Evolutionary conservation across 2,797 vertebrate genomes (phyloP).

Genomic region (Cirrhinus molitorella): DNA sequence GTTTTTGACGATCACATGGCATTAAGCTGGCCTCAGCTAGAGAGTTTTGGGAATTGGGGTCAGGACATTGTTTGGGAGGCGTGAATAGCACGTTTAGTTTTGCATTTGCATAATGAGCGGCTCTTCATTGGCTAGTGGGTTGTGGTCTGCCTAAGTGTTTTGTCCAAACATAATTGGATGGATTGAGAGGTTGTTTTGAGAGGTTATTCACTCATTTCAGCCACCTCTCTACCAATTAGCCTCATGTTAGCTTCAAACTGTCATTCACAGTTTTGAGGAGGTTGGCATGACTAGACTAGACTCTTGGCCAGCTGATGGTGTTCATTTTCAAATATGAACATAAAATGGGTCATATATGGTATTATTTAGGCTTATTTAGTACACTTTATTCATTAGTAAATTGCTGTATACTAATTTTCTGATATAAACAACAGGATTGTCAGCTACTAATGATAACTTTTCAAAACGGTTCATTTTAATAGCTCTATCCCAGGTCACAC

Average conservation of each 20-base stretch:
- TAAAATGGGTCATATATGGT: neutral
- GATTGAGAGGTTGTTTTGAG: conserved; percentile 33
- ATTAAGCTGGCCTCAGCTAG: neutral
- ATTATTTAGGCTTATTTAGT: neutral
- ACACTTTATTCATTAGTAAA: neutral
- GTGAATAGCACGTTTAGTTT: conserved; percentile 38
- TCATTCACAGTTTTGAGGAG: neutral
- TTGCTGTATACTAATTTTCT: neutral
- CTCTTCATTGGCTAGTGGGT: conserved; percentile 17
- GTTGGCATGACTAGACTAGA: neutral
- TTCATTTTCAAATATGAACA: neutral
- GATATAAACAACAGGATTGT: neutral
- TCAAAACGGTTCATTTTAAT: neutral
- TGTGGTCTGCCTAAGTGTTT: neutral
- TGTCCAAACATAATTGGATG: conserved; percentile 14
- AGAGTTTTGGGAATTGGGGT: conserved; percentile 43
- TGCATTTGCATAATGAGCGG: conserved; percentile 39
- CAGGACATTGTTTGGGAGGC: conserved; percentile 23
- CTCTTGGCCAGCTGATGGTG: neutral
- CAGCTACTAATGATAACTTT: neutral
- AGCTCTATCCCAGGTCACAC: neutral
- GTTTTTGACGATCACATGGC: conserved; percentile 46
- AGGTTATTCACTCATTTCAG: conserved; percentile 9
- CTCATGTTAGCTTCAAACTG: neutral
- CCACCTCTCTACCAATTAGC: neutral